A percentile compares a stretch with the other conserved stretches of the same genome.
phyloP scores from a whole-genome alignment of 2,113 vertebrate species.

The Archilochus colubris region DNA sequence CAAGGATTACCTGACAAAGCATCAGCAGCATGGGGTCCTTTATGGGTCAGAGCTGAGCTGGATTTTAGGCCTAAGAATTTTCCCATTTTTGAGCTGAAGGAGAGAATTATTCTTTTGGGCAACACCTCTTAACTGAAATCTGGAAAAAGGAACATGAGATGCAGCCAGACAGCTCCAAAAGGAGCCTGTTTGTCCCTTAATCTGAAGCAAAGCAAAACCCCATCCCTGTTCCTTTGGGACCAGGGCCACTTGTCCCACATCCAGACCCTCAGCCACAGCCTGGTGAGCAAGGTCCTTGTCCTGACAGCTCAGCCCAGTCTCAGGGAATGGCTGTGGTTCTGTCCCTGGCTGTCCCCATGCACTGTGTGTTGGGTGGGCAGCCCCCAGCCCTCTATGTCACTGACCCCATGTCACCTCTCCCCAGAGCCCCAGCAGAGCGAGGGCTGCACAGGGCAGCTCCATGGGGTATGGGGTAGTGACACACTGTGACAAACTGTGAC shows the following conservation, averaged over 20 bases:
- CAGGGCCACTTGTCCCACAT: background rate
- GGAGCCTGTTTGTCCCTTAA: background rate
- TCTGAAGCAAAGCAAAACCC: background rate
- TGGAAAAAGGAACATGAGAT: background rate
- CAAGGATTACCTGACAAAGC: background rate
- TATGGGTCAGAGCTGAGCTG: background rate
- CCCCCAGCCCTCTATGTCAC: rapidly evolving
- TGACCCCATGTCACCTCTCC: background rate
- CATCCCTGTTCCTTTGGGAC: background rate
- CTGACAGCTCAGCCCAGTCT: background rate
- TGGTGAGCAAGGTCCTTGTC: background rate
- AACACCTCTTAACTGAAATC: background rate
- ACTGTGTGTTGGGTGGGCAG: rapidly evolving
- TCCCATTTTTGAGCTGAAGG: background rate
- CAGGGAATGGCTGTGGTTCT: rapidly evolving
- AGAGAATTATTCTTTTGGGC: background rate
- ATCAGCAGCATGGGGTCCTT: background rate
- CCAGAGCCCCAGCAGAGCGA: background rate
- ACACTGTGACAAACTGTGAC: background rate
- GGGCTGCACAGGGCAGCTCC: background rate
- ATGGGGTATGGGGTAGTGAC: background rate
- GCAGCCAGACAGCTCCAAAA: background rate
- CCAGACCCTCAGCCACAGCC: background rate
- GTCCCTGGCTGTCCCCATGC: background rate
- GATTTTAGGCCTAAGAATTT: background rate